These are phyloP conservation scores for Falcunculus frontatus DNA, from an alignment of 2,113 vertebrate species.

Conservation along the genomic window DNA sequence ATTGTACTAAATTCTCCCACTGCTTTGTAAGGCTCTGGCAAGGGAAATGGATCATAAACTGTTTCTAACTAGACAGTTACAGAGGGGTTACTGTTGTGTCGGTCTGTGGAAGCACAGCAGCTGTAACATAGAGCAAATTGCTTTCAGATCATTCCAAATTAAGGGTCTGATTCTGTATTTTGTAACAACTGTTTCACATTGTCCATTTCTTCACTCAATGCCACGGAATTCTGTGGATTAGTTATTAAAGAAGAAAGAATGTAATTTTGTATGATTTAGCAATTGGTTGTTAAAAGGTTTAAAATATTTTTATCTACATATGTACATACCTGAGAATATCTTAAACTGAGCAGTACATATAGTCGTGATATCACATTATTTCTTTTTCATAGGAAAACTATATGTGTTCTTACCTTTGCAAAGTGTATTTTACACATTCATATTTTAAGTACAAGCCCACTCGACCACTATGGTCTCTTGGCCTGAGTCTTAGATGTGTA, in stretches of 20 bases:
- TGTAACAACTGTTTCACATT: background rate
- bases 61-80: slow-evolving; percentile 8
- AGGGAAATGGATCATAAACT: background rate
- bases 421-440: background rate
- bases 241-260: background rate
- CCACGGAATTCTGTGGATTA: background rate
- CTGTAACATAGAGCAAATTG: background rate
- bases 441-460: background rate
- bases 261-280: background rate
- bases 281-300: background rate
- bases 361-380: background rate
- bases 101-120: background rate
- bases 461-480: background rate
- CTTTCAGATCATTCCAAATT: background rate
- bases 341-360: background rate
- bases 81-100: background rate
- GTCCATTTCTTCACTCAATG: background rate
- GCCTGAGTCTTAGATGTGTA: background rate
- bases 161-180: background rate
- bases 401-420: background rate
- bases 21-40: background rate
- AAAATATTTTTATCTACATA: background rate
- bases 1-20: background rate
- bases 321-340: background rate
- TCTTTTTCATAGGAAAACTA: background rate